phyloP scores from a whole-genome alignment of 2,797 vertebrate species.

The Acomys russatus region DNA sequence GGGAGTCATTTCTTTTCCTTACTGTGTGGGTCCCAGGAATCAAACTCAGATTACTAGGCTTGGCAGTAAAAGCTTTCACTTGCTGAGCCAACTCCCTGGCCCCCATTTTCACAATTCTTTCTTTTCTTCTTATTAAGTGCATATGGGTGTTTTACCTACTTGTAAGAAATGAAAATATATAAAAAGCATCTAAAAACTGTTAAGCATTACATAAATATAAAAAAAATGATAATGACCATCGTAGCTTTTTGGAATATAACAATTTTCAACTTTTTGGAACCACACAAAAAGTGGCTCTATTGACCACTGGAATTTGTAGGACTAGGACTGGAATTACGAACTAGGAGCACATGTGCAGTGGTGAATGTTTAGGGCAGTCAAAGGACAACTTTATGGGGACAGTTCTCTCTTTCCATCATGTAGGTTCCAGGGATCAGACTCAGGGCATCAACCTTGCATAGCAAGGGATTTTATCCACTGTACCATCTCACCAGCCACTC shows the following conservation, averaged over 20 bases:
- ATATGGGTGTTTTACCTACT: background rate
- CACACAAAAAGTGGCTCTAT: slow-evolving; percentile 51
- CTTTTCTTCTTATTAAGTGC: background rate
- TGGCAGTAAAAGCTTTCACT: background rate
- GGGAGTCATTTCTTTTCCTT: background rate
- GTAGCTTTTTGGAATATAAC: slow-evolving; percentile 33
- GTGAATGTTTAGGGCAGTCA: background rate
- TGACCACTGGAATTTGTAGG: slow-evolving; percentile 37
- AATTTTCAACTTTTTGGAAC: slow-evolving; percentile 22
- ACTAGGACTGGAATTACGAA: slow-evolving; percentile 48
- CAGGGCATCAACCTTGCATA: background rate
- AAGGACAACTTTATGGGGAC: background rate
- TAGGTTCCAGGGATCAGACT: background rate
- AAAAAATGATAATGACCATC: slow-evolving; percentile 49
- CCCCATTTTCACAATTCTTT: slow-evolving; percentile 51
- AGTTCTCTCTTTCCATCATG: background rate
- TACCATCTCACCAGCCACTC: background rate
- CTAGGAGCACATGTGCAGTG: background rate
- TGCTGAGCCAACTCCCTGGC: background rate
- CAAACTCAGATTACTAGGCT: no score
- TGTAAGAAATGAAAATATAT: background rate
- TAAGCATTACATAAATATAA: slow-evolving; percentile 43
- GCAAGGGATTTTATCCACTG: background rate
- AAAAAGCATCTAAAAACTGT: background rate
- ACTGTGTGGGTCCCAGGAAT: background rate